phyloP scores from a whole-genome alignment of 2,888 invertebrate genomes.

The Sepioteuthis lessoniana region DNA sequence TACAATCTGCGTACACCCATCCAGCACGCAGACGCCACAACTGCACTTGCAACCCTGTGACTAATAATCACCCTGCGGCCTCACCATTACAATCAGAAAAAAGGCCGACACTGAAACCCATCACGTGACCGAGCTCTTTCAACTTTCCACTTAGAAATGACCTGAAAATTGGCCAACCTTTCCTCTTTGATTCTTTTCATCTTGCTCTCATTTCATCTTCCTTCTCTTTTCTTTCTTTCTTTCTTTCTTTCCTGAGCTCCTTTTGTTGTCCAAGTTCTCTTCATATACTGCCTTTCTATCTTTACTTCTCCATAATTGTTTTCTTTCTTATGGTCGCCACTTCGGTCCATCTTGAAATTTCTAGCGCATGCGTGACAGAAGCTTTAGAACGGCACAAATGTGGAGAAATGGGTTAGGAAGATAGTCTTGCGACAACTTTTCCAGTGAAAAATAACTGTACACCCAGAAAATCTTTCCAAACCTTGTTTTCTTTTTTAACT shows the following conservation, averaged over 20 bases:
- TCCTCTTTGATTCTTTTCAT: constrained; percentile 33
- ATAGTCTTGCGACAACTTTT: no score
- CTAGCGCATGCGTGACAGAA: no score
- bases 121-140: background rate
- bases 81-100: background rate
- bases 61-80: background rate
- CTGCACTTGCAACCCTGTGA: background rate
- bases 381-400: no score
- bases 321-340: no score
- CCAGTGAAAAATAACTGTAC: no score
- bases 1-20: background rate
- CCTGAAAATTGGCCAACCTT: constrained; percentile 33
- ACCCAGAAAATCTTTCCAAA: no score
- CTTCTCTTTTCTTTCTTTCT: background rate
- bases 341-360: no score
- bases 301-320: no score
- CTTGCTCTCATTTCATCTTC: background rate
- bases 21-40: background rate
- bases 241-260: background rate
- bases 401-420: no score
- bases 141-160: constrained; percentile 1
- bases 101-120: background rate
- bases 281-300: no score
- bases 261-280: no score
- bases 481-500: no score